Conservation (phyloP, 2,797 vertebrate species). For the Botia kubotai region DNA sequence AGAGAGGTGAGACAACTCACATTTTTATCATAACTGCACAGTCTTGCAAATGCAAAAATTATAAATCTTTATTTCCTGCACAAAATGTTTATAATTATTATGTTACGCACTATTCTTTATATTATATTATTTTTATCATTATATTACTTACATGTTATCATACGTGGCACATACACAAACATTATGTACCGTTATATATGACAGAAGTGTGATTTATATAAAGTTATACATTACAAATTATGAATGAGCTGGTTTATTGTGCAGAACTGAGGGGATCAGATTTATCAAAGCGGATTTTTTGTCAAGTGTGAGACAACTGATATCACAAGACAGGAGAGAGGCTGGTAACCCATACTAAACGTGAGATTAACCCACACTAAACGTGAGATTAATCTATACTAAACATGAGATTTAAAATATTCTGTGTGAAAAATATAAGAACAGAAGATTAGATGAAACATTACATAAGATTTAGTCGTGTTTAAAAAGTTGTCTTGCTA, state of each 20-base stretch:
- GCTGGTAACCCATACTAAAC: not conserved
- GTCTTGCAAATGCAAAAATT: not conserved
- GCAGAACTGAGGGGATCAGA: slow-evolving; percentile 1
- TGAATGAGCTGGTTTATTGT: not conserved
- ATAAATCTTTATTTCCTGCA: not conserved
- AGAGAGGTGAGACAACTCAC: slow-evolving; percentile 73
- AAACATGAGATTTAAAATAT: slow-evolving; percentile 7
- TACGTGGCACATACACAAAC: not conserved
- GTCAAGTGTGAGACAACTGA: slow-evolving; percentile 11
- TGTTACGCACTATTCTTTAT: too few species aligned
- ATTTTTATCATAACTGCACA: not conserved
- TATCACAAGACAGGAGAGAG: slow-evolving; percentile 12
- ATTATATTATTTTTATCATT: too few species aligned
- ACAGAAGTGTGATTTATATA: not conserved
- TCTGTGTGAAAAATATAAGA: not conserved
- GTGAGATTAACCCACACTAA: too few species aligned
- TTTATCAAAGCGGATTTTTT: slow-evolving; percentile 25
- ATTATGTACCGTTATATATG: not conserved
- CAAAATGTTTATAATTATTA: too few species aligned
- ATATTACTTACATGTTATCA: too few species aligned
- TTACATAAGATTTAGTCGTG: not conserved
- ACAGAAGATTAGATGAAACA: slow-evolving; percentile 1
- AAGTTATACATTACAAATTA: not conserved
- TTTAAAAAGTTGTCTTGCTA: not conserved
- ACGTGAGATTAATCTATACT: not conserved